A percentile compares a stretch with the other conserved stretches of the same genome.
phyloP scores from a whole-genome alignment of 2,888 invertebrate genomes.

The Callosobruchus maculatus region DNA sequence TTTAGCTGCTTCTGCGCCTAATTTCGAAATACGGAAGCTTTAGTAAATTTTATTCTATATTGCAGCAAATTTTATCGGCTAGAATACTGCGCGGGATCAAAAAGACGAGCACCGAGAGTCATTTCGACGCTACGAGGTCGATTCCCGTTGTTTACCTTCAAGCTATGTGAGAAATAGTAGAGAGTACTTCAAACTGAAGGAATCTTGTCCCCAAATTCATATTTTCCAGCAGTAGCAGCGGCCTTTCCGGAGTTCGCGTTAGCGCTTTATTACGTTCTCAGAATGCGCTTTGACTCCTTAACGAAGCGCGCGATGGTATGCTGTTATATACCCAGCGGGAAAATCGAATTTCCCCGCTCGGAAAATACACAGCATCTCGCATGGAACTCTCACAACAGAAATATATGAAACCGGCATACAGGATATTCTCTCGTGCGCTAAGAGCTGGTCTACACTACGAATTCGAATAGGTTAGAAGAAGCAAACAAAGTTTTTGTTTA shows the following conservation, averaged over 20 bases:
- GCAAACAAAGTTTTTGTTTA: too few relatives aligned
- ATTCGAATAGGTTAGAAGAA: too few relatives aligned
- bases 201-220: background rate
- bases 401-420: background rate
- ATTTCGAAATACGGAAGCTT: too few relatives aligned
- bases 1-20: too few relatives aligned
- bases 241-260: background rate
- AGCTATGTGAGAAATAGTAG: background rate
- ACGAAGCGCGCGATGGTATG: background rate
- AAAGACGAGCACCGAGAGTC: too few relatives aligned
- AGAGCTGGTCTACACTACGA: background rate
- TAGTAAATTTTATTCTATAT: too few relatives aligned
- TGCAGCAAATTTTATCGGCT: too few relatives aligned
- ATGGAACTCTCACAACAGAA: background rate
- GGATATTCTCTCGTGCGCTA: background rate
- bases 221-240: too few relatives aligned
- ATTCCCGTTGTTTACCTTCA: too few relatives aligned
- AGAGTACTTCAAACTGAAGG: background rate
- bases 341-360: background rate
- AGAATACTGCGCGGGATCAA: too few relatives aligned
- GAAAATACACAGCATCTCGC: background rate
- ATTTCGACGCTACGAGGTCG: too few relatives aligned
- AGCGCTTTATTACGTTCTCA: background rate
- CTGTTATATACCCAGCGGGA: background rate
- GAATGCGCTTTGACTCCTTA: background rate